Base-by-base conservation (phyloP, 2,113 vertebrate species). In the Platysteira castanea region DNA sequence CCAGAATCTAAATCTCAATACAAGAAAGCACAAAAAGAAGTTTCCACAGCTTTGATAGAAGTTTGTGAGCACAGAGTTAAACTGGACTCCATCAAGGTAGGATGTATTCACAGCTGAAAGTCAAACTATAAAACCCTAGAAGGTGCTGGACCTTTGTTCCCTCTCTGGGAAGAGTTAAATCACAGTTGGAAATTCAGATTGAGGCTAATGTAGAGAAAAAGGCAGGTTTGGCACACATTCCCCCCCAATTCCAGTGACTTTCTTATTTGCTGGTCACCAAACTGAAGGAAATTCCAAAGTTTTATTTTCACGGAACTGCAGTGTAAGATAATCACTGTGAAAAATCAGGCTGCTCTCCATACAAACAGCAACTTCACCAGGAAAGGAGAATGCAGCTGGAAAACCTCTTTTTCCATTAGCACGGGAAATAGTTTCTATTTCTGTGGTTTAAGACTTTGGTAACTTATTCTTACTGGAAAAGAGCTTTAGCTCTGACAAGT, bases 201-300 rank as follows among this genome's bases (percentile, higher is more conserved):
- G 59, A 42, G 49, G 71, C 53, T 89, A 53, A 80, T 9, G 31
- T 0, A 14, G 71, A 52, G 54, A 74, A 89, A 59, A 74, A 87
- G 84, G 57, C 61, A 95, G 60, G 19, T 94, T 81, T 97, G 97
- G 82, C 92, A 93, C 79, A 95, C 78, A 65, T 82, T 59, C 56
- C 13, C 39, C 15, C 49, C 10, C 70, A 39, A 7, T 73, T 75
- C 79, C 75, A 93, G 59, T 7, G 5, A 77, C 64, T 77, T 91
- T 92, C 74, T 96, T 67, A 89, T 92, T 95, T 96, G 87, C 88
- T 94, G 75, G n/a, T 94, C 89, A 89, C 76, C 93, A 85, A 94
- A 95, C 71, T 86, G 95, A 89, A 97, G 92, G 87, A 97, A 98
- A 98, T 97, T 95, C 95, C 95, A 90, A 85, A 71, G 94, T 88